phyloP scores from a whole-genome alignment of 2,113 vertebrate genomes.

The Meriones unguiculatus region DNA sequence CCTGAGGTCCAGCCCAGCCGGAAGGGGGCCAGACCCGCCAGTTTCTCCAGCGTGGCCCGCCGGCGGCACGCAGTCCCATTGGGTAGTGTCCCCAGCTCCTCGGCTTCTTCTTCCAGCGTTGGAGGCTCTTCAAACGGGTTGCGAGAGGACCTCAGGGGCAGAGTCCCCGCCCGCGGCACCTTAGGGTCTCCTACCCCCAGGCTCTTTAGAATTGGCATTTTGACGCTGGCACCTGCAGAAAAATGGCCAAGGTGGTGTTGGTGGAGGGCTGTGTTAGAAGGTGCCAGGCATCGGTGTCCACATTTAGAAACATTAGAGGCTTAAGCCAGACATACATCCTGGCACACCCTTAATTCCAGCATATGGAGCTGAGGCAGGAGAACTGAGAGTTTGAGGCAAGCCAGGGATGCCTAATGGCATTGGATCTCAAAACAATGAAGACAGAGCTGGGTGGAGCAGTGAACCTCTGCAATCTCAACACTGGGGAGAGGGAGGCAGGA shows the following conservation, averaged over 20 bases:
- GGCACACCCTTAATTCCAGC: neutral
- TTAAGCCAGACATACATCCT: neutral
- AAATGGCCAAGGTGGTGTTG: neutral
- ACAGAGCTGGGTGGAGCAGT: neutral
- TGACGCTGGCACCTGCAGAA: conserved; percentile 59
- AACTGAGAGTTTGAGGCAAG: neutral
- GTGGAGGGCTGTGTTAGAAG: neutral
- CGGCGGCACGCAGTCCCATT: conserved; percentile 79
- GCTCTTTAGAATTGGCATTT: conserved; percentile 92
- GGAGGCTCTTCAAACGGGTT: conserved; percentile 89
- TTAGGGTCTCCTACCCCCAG: conserved; percentile 82
- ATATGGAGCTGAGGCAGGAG: neutral
- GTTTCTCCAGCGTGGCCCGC: conserved; percentile 90
- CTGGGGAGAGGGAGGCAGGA: neutral
- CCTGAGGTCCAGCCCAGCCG: conserved; percentile 87
- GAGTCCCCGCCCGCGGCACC: conserved; percentile 77
- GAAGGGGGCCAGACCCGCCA: conserved; percentile 92
- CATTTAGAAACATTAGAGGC: neutral
- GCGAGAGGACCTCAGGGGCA: conserved; percentile 89
- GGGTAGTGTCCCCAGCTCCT: conserved; percentile 78
- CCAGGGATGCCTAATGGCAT: neutral
- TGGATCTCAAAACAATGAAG: neutral
- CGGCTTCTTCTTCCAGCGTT: conserved; percentile 88
- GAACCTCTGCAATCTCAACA: neutral
- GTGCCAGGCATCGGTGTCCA: neutral